Conservation (phyloP, 2,888 invertebrate genomes). For the Resseliella maxima region DNA sequence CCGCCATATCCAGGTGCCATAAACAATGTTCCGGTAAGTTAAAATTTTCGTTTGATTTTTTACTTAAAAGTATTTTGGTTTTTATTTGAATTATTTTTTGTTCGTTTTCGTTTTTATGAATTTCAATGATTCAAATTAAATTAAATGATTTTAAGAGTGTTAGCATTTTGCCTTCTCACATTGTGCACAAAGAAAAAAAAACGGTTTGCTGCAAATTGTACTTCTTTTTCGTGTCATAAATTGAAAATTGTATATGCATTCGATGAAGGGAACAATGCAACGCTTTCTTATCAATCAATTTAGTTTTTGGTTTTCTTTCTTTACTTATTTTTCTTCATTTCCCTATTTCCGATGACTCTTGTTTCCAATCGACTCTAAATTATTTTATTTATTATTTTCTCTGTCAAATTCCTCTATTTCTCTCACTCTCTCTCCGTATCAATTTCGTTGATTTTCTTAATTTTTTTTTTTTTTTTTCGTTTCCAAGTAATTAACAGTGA, state of each 20-base stretch:
- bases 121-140: not conserved
- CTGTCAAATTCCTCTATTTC: too few species aligned
- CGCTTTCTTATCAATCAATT: not conserved
- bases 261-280: not conserved
- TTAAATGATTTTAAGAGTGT: not conserved
- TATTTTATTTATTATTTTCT: too few species aligned
- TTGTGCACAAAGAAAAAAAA: too few species aligned
- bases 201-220: not conserved
- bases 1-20: constrained; percentile 72
- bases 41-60: not conserved
- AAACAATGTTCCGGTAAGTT: constrained; percentile 3
- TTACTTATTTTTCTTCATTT: not conserved
- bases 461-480: constrained; percentile 53
- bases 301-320: not conserved
- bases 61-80: not conserved
- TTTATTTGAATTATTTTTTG: not conserved
- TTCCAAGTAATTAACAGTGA: too few species aligned
- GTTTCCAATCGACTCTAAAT: too few species aligned
- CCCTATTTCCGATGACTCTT: too few species aligned
- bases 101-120: too few species aligned
- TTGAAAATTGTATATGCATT: not conserved
- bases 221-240: not conserved
- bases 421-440: too few species aligned
- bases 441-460: not conserved
- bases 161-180: not conserved